Conservation (phyloP, 2,113 vertebrate genomes). For the Dicerorhinus sumatrensis region DNA sequence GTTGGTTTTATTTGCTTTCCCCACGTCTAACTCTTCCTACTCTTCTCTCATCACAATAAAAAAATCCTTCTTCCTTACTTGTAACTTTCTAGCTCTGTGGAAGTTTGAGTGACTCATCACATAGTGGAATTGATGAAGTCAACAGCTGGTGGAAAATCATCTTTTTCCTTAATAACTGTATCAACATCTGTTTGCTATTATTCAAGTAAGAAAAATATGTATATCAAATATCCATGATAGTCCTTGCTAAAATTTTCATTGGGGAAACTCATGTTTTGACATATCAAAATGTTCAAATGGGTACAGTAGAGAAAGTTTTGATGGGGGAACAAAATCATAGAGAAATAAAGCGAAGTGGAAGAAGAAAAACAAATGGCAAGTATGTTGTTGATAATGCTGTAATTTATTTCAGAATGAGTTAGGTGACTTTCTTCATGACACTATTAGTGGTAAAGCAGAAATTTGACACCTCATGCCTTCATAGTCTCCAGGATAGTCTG, state of each 20-base stretch:
- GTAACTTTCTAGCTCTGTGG: constrained; percentile 47
- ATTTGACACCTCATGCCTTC: background rate
- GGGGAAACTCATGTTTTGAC: background rate
- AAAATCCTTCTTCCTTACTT: constrained; percentile 21
- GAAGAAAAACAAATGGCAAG: background rate
- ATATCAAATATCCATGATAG: constrained; percentile 44
- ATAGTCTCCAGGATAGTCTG: background rate
- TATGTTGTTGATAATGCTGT: background rate
- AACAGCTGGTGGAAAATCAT: constrained; percentile 74
- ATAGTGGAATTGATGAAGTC: constrained; percentile 60
- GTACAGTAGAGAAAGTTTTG: background rate
- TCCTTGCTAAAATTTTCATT: constrained; percentile 30
- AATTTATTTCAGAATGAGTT: constrained; percentile 21
- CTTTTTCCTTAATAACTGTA: constrained; percentile 67
- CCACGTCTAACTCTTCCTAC: background rate
- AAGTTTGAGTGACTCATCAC: constrained; percentile 67
- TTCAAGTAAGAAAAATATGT: constrained; percentile 57
- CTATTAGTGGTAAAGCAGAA: background rate
- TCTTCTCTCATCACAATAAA: background rate
- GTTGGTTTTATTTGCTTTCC: constrained; percentile 9
- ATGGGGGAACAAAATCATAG: background rate
- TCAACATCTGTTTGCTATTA: constrained; percentile 78
- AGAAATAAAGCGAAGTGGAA: background rate
- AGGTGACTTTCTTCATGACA: background rate
- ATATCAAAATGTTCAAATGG: background rate